Evolutionary conservation across 2,888 invertebrate genomes (phyloP).

Genomic region (Apamea monoglypha): DNA sequence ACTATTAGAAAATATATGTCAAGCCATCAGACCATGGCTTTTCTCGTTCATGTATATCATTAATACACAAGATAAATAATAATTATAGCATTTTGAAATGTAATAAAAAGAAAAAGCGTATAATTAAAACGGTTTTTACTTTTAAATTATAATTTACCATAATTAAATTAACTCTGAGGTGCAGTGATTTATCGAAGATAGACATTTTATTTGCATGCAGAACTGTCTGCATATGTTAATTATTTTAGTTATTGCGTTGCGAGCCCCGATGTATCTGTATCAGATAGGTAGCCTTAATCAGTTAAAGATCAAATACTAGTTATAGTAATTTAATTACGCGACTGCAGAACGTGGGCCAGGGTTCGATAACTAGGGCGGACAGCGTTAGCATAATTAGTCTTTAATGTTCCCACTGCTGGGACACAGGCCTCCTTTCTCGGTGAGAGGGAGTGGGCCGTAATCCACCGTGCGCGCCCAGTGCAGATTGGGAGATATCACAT

Average conservation of each 20-base stretch:
- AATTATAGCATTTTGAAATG: constrained; percentile 4
- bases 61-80: constrained; percentile 28
- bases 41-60: constrained; percentile 9
- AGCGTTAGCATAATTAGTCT: neutral
- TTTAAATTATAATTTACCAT: constrained; percentile 5
- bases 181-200: constrained; percentile 8
- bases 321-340: neutral
- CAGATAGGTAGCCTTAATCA: neutral
- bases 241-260: neutral
- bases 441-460: no score
- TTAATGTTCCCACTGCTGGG: no score
- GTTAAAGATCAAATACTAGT: neutral
- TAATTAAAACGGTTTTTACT: constrained; percentile 7
- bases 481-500: no score
- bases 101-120: constrained; percentile 45
- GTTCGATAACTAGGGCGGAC: neutral
- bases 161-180: neutral
- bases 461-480: no score
- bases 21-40: constrained; percentile 24
- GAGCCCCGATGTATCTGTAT: no score
- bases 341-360: neutral
- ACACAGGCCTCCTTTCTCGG: no score
- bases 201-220: constrained; percentile 13
- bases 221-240: neutral
- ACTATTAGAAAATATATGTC: constrained; percentile 11